A percentile compares a stretch with the other conserved stretches of the same genome.
These are phyloP conservation scores for Odontocolon sp. DNA, from an alignment of 2,888 invertebrate species.

Conservation along the genomic window DNA sequence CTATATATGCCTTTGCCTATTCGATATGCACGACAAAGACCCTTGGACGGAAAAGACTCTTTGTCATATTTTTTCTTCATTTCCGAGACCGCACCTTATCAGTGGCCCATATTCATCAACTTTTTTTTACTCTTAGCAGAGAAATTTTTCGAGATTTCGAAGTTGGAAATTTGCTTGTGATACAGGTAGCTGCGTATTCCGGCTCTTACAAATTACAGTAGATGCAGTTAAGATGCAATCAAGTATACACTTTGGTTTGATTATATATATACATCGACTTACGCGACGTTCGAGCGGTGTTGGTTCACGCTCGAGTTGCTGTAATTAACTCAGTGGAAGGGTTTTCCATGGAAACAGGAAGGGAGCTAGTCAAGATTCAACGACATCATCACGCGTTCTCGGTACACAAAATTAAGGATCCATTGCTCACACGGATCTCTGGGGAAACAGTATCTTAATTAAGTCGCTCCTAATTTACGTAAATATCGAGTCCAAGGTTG, in stretches of 20 bases:
- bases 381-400: slow-evolving; percentile 6
- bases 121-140: neutral
- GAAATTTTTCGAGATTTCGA: neutral
- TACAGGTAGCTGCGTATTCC: no score
- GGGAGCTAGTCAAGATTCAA: slow-evolving; percentile 16
- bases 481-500: no score
- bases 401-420: slow-evolving; percentile 8
- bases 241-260: neutral
- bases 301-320: slow-evolving; percentile 15
- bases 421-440: slow-evolving; percentile 17
- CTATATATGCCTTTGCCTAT: neutral
- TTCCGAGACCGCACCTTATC: neutral
- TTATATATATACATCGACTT: neutral
- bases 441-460: neutral
- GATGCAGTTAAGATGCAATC: slow-evolving; percentile 7
- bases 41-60: neutral
- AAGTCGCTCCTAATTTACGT: no score
- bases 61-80: neutral
- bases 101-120: neutral
- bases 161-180: neutral
- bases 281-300: neutral
- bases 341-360: slow-evolving; percentile 25
- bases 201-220: neutral
- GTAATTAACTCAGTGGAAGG: slow-evolving; percentile 41
- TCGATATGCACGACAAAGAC: neutral